phyloP scores from a whole-genome alignment of 2,888 invertebrate species.

The Leptarthrus brevirostris region DNA sequence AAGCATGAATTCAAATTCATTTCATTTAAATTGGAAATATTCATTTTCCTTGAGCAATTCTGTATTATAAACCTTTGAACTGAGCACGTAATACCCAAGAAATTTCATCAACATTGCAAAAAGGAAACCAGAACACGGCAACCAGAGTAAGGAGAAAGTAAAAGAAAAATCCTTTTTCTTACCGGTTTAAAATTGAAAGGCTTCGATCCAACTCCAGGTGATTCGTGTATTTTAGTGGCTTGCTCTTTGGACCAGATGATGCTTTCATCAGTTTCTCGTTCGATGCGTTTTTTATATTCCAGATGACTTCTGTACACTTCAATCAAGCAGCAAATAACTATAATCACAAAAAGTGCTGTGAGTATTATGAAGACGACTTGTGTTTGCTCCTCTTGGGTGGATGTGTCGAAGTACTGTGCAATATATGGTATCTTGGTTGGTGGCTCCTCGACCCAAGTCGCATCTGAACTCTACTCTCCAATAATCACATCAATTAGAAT shows the following conservation, averaged over 20 bases:
- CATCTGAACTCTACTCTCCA: conserved; percentile 75
- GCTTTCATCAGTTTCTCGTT: conserved; percentile 81
- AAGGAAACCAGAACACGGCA: too few species aligned
- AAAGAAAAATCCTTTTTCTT: too few species aligned
- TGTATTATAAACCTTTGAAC: too few species aligned
- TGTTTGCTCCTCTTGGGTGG: conserved; percentile 82
- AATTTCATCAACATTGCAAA: too few species aligned
- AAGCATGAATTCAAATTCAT: too few species aligned
- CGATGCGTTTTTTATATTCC: conserved; percentile 77
- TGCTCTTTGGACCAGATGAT: conserved; percentile 80
- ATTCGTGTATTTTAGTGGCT: conserved; percentile 76
- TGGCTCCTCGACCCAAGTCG: conserved; percentile 87
- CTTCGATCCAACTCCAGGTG: conserved; percentile 66
- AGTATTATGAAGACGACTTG: conserved; percentile 84
- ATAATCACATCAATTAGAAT: conserved; percentile 37
- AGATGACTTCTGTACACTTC: conserved; percentile 84
- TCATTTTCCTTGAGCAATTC: too few species aligned
- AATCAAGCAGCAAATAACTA: conserved; percentile 75
- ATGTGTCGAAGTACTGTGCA: conserved; percentile 78
- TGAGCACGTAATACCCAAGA: too few species aligned
- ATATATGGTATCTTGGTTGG: conserved; percentile 81
- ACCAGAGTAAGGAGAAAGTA: too few species aligned
- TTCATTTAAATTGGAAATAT: too few species aligned
- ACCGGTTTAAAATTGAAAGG: conserved; percentile 71
- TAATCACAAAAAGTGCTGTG: conserved; percentile 79